These are phyloP conservation scores for Eremobia ochroleuca DNA, from an alignment of 2,888 invertebrate species.

Conservation along the genomic window DNA sequence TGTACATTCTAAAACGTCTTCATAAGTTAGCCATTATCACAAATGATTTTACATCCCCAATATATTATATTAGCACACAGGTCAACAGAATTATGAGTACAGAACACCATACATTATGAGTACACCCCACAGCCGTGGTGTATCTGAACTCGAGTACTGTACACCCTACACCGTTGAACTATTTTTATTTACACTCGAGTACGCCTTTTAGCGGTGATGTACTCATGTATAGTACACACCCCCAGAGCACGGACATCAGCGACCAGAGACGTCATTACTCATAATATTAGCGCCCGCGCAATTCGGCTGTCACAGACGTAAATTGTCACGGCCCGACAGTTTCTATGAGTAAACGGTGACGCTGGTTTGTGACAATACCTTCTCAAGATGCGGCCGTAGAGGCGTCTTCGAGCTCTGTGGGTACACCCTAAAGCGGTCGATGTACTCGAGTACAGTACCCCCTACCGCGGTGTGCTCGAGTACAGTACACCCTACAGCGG, in stretches of 20 bases:
- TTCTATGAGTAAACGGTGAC: too few relatives aligned
- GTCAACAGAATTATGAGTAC: constrained; percentile 10
- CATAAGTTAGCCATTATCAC: neutral
- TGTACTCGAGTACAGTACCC: too few relatives aligned
- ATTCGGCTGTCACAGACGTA: too few relatives aligned
- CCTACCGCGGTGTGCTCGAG: neutral
- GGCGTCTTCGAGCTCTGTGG: neutral
- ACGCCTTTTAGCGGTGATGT: neutral
- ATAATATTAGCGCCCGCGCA: neutral
- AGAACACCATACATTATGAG: neutral
- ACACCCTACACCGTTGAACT: neutral
- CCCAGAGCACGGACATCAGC: neutral
- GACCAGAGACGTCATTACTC: neutral
- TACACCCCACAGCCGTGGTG: neutral
- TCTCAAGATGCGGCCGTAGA: too few relatives aligned
- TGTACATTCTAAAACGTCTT: too few relatives aligned
- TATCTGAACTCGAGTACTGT: neutral
- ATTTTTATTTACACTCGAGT: neutral
- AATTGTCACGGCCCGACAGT: too few relatives aligned
- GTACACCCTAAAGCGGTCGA: neutral
- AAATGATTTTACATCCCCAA: constrained; percentile 1
- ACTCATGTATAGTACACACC: neutral
- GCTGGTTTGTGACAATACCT: too few relatives aligned
- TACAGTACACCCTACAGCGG: neutral
- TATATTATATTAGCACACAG: constrained; percentile 8